Conservation (phyloP, 2,797 vertebrate genomes). For the Tokudaia muenninki region DNA sequence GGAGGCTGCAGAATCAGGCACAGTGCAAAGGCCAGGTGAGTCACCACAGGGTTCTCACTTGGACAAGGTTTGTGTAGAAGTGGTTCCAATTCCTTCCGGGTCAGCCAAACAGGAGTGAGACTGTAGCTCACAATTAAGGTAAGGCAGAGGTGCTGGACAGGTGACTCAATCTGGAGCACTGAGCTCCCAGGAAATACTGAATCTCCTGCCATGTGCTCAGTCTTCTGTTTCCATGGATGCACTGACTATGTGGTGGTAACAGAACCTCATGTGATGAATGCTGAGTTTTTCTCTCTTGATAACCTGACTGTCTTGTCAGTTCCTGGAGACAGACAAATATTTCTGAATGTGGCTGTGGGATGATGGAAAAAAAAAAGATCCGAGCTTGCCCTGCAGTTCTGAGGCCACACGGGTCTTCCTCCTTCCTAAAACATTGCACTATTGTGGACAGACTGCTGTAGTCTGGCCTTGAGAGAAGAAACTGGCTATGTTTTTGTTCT, state of each 20-base stretch:
- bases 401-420: neutral
- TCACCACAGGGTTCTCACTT: neutral
- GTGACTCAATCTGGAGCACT: slow-evolving; percentile 93
- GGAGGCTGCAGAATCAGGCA: neutral
- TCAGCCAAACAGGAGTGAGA: slow-evolving; percentile 57
- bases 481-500: neutral
- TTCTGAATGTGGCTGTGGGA: neutral
- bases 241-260: neutral
- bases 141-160: neutral
- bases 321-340: neutral
- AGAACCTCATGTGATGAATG: neutral
- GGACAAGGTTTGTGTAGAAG: neutral
- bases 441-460: neutral
- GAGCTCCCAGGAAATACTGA: slow-evolving; percentile 91
- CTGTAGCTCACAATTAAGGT: slow-evolving; percentile 16
- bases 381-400: neutral
- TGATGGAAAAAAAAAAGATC: neutral
- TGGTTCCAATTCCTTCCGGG: neutral
- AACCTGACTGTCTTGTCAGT: neutral
- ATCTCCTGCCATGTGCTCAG: slow-evolving; percentile 71
- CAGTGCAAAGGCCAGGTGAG: neutral
- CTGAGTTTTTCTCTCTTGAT: neutral
- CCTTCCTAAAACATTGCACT: too few species aligned
- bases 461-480: neutral
- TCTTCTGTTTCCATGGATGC: neutral